Evolutionary conservation across 2,797 vertebrate genomes (phyloP).

Genomic region (Myripristis jacobus): DNA sequence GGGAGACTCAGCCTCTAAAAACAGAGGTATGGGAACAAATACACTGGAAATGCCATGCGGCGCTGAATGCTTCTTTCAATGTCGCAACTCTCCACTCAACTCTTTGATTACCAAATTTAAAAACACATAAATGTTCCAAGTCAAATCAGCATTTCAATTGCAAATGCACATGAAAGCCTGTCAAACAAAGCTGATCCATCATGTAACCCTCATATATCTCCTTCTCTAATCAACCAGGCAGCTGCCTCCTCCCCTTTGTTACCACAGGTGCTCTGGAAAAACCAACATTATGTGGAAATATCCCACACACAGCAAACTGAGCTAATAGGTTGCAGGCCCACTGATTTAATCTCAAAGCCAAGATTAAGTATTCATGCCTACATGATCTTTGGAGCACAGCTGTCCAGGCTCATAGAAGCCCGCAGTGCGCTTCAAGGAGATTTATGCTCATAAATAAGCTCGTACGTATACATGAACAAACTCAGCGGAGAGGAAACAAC

Average conservation of each 20-base stretch:
- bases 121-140: too few relatives aligned
- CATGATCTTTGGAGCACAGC: constrained; percentile 70
- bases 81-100: too few relatives aligned
- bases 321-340: constrained; percentile 46
- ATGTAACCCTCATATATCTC: not conserved
- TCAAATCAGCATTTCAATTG: too few relatives aligned
- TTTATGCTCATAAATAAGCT: constrained; percentile 53
- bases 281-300: constrained; percentile 41
- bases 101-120: too few relatives aligned
- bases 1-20: not conserved
- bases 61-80: not conserved
- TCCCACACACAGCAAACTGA: constrained; percentile 34
- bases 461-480: constrained; percentile 29
- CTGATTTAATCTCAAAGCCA: constrained; percentile 69
- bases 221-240: not conserved
- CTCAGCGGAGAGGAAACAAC: constrained; percentile 9
- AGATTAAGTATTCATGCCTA: constrained; percentile 72
- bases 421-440: constrained; percentile 48
- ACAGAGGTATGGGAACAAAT: not conserved
- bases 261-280: constrained; percentile 30
- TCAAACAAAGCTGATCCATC: too few relatives aligned
- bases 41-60: not conserved
- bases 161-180: too few relatives aligned
- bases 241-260: constrained; percentile 13
- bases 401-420: constrained; percentile 55